Conservation (phyloP, 92 coral and sea anemone species). For the Phymanthus crucifer region DNA sequence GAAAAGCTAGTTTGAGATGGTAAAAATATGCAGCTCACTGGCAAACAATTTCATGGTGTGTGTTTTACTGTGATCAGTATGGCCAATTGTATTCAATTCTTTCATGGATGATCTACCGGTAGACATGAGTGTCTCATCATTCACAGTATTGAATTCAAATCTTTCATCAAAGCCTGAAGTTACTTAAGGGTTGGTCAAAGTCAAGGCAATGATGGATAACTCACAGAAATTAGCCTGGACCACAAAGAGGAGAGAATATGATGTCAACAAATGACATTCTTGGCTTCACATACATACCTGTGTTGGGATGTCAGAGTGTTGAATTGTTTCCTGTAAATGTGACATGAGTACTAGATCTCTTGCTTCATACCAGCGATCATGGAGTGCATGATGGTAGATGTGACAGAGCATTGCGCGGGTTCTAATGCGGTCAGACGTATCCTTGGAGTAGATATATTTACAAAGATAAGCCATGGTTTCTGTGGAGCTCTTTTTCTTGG, state of each 20-base stretch:
- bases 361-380: slow-evolving; percentile 96
- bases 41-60: no score
- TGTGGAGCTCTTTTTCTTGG: slow-evolving; percentile 43
- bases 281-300: slow-evolving; percentile 64
- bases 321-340: slow-evolving; percentile 91
- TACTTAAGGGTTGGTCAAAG: no score
- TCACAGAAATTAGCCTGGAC: no score
- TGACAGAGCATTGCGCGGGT: slow-evolving; percentile 98
- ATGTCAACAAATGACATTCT: neutral
- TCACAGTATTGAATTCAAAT: neutral
- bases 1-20: no score
- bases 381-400: slow-evolving; percentile 87
- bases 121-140: slow-evolving; percentile 20
- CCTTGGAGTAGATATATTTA: slow-evolving; percentile 95
- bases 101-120: neutral
- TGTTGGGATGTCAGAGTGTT: slow-evolving; percentile 94
- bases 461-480: slow-evolving; percentile 70
- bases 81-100: slow-evolving; percentile 22
- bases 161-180: no score
- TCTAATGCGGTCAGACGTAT: slow-evolving; percentile 90
- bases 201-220: no score
- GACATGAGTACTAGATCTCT: slow-evolving; percentile 97
- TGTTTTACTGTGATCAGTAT: slow-evolving; percentile 14
- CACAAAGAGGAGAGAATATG: no score
- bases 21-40: no score